Percentiles rank a stretch among this genome's conserved stretches.
Evolutionary conservation across 2,113 vertebrate genomes (phyloP).

Genomic region (Clinocottus analis): DNA sequence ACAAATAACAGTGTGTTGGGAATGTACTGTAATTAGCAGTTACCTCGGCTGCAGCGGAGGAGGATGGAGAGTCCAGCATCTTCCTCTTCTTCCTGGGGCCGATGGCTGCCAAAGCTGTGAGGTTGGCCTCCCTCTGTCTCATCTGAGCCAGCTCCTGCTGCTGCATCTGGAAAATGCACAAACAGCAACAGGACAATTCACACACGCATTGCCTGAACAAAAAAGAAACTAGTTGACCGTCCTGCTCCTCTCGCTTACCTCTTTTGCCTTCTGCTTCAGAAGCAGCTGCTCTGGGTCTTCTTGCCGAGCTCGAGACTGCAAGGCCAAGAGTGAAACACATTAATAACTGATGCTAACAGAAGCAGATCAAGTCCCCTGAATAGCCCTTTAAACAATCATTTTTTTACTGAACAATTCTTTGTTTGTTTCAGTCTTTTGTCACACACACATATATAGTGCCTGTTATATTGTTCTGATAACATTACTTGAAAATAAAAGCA

Average conservation of each 20-base stretch:
- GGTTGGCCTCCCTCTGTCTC: slow-evolving; percentile 95
- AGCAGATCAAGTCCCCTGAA: background rate
- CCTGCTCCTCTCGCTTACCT: slow-evolving; percentile 81
- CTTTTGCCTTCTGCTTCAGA: slow-evolving; percentile 98
- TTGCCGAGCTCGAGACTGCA: slow-evolving; percentile 96
- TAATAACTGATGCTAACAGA: background rate
- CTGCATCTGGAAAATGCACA: slow-evolving; percentile 89
- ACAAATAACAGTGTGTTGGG: background rate
- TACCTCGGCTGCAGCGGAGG: slow-evolving; percentile 92
- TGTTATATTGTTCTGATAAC: too few relatives aligned
- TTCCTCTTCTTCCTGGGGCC: slow-evolving; percentile 96
- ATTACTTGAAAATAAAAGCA: too few relatives aligned
- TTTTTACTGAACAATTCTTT: background rate
- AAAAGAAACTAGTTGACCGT: background rate
- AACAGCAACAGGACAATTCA: background rate
- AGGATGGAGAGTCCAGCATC: slow-evolving; percentile 87
- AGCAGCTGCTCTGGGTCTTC: slow-evolving; percentile 97
- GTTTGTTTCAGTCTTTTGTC: too few relatives aligned
- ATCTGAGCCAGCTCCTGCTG: slow-evolving; percentile 97
- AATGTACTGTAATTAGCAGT: background rate
- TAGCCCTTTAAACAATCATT: background rate
- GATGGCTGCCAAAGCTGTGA: slow-evolving; percentile 95
- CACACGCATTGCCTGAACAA: background rate
- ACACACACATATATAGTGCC: too few relatives aligned
- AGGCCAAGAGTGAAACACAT: slow-evolving; percentile 23